phyloP scores from a whole-genome alignment of 2,888 invertebrate species.

The Nymphalis polychloros region DNA sequence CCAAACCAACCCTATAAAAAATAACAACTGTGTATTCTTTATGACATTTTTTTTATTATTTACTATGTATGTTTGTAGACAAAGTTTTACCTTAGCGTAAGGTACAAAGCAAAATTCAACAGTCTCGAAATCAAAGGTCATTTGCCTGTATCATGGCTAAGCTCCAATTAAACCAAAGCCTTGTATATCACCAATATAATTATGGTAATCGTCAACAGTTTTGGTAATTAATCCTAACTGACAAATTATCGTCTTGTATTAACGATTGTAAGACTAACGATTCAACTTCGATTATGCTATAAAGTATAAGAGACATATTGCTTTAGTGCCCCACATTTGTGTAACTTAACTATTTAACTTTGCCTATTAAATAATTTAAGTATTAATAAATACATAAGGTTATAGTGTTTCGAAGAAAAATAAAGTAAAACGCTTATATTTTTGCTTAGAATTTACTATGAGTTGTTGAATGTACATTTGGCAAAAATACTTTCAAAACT shows the following conservation, averaged over 20 bases:
- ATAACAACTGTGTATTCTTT: too few relatives aligned
- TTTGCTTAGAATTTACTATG: too few relatives aligned
- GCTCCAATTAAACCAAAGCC: constrained; percentile 10
- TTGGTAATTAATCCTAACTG: constrained; percentile 16
- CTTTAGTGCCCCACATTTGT: neutral
- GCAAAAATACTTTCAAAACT: too few relatives aligned
- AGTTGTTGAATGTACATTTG: too few relatives aligned
- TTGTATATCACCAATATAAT: constrained; percentile 18
- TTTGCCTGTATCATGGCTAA: constrained; percentile 2
- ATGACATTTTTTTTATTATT: too few relatives aligned
- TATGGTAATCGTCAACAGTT: constrained; percentile 18
- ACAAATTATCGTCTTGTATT: constrained; percentile 10
- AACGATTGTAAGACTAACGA: neutral
- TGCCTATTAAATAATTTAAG: too few relatives aligned
- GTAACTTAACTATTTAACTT: neutral
- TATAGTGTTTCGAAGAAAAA: too few relatives aligned
- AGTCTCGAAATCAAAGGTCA: neutral
- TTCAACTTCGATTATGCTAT: neutral
- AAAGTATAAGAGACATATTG: neutral
- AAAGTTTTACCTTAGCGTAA: neutral
- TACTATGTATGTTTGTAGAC: too few relatives aligned
- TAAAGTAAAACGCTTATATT: too few relatives aligned
- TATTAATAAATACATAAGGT: too few relatives aligned
- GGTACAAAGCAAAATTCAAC: neutral
- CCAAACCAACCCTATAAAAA: too few relatives aligned